Conservation (phyloP, 2,797 vertebrate genomes). For the Propithecus deckenii region DNA sequence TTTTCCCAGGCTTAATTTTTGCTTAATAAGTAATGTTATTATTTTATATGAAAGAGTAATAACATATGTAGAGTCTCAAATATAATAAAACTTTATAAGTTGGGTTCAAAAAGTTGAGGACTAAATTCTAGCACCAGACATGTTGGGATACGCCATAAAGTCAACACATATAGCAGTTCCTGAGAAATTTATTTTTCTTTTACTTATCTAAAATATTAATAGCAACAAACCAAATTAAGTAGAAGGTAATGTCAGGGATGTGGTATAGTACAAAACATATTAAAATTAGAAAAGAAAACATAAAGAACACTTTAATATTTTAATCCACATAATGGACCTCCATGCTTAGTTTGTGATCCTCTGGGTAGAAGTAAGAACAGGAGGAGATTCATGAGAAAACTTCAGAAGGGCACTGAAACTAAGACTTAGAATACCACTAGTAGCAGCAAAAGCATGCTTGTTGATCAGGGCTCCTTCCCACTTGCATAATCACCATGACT, state of each 20-base stretch:
- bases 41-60: conserved; percentile 24
- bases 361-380: not conserved
- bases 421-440: not conserved
- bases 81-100: not conserved
- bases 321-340: not conserved
- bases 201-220: not conserved
- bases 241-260: not conserved
- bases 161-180: not conserved
- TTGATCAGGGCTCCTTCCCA: not conserved
- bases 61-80: conserved; percentile 2
- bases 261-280: not conserved
- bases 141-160: not conserved
- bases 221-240: conserved; percentile 33
- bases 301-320: conserved; percentile 6
- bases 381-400: not conserved
- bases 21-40: not conserved
- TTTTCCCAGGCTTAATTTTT: not conserved
- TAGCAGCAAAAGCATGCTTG: not conserved
- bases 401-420: not conserved
- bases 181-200: conserved; percentile 13
- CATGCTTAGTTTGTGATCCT: not conserved
- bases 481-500: not conserved
- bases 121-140: conserved; percentile 38
- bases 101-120: conserved; percentile 10
- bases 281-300: conserved; percentile 15